Conservation (phyloP, 2,113 vertebrate species). For the Zapornia atra region DNA sequence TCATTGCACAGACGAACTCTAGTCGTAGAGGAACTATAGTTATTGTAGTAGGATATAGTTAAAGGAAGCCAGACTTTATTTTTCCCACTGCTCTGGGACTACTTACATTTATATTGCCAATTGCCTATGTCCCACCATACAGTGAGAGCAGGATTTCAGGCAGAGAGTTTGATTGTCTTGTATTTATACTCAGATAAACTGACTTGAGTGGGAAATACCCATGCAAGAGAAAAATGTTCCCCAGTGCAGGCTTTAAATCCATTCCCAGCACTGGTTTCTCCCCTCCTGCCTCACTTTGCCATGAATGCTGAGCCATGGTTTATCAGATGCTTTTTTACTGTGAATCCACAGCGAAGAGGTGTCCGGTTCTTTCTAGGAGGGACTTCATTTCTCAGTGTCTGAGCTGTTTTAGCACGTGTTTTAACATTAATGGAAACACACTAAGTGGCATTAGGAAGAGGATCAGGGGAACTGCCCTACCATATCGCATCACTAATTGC, state of each 20-base stretch:
- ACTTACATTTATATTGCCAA: background rate
- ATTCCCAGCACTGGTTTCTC: background rate
- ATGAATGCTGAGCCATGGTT: background rate
- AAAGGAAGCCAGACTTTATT: background rate
- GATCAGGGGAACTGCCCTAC: background rate
- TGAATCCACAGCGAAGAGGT: background rate
- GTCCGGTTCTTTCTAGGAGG: background rate
- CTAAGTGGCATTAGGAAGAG: slow-evolving; percentile 30
- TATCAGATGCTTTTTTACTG: background rate
- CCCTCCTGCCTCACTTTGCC: background rate
- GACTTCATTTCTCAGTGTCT: background rate
- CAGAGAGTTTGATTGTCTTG: background rate
- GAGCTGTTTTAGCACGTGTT: background rate
- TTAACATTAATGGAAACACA: slow-evolving; percentile 25
- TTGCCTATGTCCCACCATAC: background rate
- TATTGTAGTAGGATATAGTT: background rate
- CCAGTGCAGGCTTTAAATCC: background rate
- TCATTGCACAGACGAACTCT: background rate
- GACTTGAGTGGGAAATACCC: background rate
- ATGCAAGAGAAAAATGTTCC: background rate
- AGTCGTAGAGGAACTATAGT: background rate
- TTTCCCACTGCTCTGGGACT: background rate
- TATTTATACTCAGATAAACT: background rate
- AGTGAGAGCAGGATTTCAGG: background rate
- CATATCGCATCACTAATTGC: slow-evolving; percentile 32